Percentiles rank a stretch among this genome's conserved stretches.
These are phyloP conservation scores for Pelosia muscerda DNA, from an alignment of 2,888 invertebrate species.

Conservation along the genomic window DNA sequence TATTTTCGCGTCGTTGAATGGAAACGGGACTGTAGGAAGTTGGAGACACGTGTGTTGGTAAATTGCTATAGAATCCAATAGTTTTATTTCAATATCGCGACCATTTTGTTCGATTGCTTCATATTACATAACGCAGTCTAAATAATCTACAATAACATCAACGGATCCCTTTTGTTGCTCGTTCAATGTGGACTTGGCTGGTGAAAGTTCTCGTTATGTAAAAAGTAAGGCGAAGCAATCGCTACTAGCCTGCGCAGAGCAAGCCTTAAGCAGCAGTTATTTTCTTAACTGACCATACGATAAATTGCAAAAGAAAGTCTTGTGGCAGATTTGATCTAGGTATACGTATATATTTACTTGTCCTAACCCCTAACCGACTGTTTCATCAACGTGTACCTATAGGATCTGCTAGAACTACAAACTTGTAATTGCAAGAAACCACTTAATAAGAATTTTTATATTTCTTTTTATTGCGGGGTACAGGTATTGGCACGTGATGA, in stretches of 20 bases:
- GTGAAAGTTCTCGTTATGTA: constrained; percentile 47
- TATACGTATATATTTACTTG: background rate
- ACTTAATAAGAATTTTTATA: background rate
- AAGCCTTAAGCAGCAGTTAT: constrained; percentile 8
- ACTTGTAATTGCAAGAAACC: background rate
- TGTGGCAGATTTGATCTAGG: background rate
- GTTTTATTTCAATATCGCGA: background rate
- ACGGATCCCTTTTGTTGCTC: constrained; percentile 18
- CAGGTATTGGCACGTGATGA: too few species aligned
- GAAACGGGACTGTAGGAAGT: background rate
- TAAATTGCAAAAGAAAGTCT: background rate
- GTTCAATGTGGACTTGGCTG: constrained; percentile 20
- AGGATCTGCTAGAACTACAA: background rate
- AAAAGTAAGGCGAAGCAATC: constrained; percentile 22
- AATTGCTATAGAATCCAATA: background rate
- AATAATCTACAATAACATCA: constrained; percentile 16
- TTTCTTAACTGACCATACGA: background rate
- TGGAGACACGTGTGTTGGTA: background rate
- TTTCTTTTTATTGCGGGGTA: background rate
- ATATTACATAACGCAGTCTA: constrained; percentile 14
- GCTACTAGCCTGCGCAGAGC: background rate
- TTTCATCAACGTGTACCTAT: background rate
- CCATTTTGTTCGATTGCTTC: background rate
- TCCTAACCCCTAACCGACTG: background rate
- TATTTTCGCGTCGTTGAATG: background rate